These are phyloP conservation scores for Erpetoichthys calabaricus DNA, from an alignment of 2,797 vertebrate genomes.

Conservation along the genomic window DNA sequence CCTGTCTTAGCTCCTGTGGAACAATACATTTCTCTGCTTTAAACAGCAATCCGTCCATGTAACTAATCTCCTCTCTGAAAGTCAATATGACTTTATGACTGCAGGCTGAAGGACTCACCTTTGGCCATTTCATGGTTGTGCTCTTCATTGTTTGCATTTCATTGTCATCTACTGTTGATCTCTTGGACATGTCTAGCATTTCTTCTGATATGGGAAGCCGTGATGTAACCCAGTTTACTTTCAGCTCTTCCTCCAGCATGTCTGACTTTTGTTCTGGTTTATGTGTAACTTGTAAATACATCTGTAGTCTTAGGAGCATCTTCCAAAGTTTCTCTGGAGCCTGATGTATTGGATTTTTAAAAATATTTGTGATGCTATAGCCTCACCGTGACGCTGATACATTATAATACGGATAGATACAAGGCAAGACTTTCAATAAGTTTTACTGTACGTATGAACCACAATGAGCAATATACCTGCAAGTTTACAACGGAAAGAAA, in stretches of 20 bases:
- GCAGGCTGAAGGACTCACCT: background rate
- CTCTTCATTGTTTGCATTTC: background rate
- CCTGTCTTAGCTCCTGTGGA: constrained; percentile 11
- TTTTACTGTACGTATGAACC: too few species aligned
- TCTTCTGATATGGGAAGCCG: constrained; percentile 4
- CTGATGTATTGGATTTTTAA: background rate
- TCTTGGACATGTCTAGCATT: background rate
- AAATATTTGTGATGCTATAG: too few species aligned
- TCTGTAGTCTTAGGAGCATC: constrained; percentile 11
- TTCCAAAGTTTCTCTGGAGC: constrained; percentile 8
- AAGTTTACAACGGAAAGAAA: too few species aligned
- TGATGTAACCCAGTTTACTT: background rate
- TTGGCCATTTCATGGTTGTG: constrained; percentile 1
- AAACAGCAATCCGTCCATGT: constrained; percentile 7
- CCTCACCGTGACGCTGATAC: too few species aligned
- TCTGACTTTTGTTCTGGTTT: constrained; percentile 13
- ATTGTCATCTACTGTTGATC: background rate
- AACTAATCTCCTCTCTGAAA: constrained; percentile 12
- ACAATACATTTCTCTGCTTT: constrained; percentile 12
- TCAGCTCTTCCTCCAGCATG: constrained; percentile 9
- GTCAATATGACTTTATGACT: constrained; percentile 5
- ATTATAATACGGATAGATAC: too few species aligned
- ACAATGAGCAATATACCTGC: too few species aligned
- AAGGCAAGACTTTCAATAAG: too few species aligned
- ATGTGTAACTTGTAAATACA: constrained; percentile 3